phyloP scores from a whole-genome alignment of 2,888 invertebrate species.

The Chloroclysta siterata region DNA sequence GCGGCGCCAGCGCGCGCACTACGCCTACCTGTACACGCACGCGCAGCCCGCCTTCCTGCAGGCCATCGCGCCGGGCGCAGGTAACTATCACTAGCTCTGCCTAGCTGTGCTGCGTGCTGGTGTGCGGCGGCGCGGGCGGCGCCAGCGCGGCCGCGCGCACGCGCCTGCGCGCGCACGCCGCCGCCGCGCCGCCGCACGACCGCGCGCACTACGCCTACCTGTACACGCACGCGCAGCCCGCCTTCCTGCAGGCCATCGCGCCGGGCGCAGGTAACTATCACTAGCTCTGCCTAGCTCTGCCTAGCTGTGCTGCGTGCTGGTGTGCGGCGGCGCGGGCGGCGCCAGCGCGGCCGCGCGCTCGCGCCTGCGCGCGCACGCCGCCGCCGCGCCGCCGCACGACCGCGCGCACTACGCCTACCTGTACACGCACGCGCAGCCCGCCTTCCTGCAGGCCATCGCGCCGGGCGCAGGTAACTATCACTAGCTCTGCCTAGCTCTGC shows the following conservation, averaged over 20 bases:
- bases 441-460: too few species aligned
- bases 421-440: too few species aligned
- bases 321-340: conserved; percentile 86
- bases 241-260: conserved; percentile 90
- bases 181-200: conserved; percentile 87
- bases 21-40: conserved; percentile 95
- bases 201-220: conserved; percentile 95
- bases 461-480: too few species aligned
- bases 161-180: conserved; percentile 55
- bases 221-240: conserved; percentile 92
- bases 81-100: conserved; percentile 2
- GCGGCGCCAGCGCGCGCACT: too few species aligned
- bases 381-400: conserved; percentile 81
- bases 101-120: too few species aligned
- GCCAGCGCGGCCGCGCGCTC: conserved; percentile 87
- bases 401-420: too few species aligned
- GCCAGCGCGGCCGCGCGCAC: conserved; percentile 76
- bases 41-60: conserved; percentile 93
- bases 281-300: too few species aligned
- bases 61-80: conserved; percentile 78
- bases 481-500: too few species aligned
- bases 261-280: conserved; percentile 35
- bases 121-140: conserved; percentile 87
- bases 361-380: conserved; percentile 88
- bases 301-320: conserved; percentile 91